Conservation (phyloP, 2,888 invertebrate genomes). For the Cantharis lateralis region DNA sequence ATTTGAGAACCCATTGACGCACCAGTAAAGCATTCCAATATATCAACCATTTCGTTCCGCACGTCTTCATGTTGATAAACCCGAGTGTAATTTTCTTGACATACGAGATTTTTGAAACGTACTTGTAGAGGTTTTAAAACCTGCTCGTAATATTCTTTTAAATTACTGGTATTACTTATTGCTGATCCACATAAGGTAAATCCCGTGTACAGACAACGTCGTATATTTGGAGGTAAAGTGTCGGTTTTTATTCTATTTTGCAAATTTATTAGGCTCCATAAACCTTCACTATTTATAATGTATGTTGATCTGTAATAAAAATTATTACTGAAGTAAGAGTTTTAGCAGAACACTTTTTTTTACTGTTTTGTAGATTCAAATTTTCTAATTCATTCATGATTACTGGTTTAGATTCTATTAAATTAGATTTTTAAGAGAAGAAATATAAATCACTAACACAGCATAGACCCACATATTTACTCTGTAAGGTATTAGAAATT, state of each 20-base stretch:
- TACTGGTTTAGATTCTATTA: too few species aligned
- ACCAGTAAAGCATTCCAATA: conserved; percentile 77
- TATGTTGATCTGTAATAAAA: conserved; percentile 55
- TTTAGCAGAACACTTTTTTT: not conserved
- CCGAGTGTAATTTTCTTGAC: conserved; percentile 60
- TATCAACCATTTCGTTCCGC: conserved; percentile 71
- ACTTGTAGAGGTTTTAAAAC: conserved; percentile 59
- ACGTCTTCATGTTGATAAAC: conserved; percentile 65
- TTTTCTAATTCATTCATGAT: too few species aligned
- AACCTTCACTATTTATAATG: conserved; percentile 62
- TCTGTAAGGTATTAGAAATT: too few species aligned
- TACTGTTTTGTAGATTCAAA: too few species aligned
- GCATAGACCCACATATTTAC: too few species aligned
- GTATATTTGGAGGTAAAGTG: conserved; percentile 62
- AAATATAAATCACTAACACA: too few species aligned
- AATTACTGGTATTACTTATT: conserved; percentile 46
- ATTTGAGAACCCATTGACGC: conserved; percentile 67
- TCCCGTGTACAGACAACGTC: conserved; percentile 72
- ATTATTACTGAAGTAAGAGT: not conserved
- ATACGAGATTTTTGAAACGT: conserved; percentile 61
- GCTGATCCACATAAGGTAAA: conserved; percentile 70
- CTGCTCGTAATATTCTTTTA: conserved; percentile 48
- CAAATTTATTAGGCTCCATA: conserved; percentile 61
- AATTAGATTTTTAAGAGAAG: too few species aligned
- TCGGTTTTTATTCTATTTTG: conserved; percentile 59